Evolutionary conservation across 2,888 invertebrate species (phyloP).

Genomic region (Mesochorus sp.): DNA sequence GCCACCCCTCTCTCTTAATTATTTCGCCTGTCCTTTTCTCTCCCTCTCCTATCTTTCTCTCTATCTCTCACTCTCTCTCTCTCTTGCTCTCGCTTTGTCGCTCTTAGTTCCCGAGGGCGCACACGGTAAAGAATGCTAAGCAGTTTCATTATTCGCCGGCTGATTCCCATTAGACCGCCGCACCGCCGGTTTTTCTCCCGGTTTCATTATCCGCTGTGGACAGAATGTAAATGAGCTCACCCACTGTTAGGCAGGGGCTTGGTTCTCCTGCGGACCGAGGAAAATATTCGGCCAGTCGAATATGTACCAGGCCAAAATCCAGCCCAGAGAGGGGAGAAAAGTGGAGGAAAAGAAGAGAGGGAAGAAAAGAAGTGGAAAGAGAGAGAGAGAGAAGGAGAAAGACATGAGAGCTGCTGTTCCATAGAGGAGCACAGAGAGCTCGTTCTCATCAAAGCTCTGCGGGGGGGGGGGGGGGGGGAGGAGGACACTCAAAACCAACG

Average conservation of each 20-base stretch:
- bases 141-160: conserved; percentile 80
- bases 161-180: conserved; percentile 80
- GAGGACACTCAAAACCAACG: conserved; percentile 44
- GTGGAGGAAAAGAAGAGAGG: conserved; percentile 5
- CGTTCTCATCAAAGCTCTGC: conserved; percentile 49
- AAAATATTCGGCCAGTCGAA: conserved; percentile 68
- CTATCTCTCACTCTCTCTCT: conserved; percentile 26
- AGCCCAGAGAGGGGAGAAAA: conserved; percentile 17
- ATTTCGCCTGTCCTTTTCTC: conserved; percentile 72
- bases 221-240: conserved; percentile 79
- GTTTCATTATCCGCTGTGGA: conserved; percentile 80
- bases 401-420: background rate
- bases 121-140: conserved; percentile 79
- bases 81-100: conserved; percentile 37
- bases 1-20: conserved; percentile 73
- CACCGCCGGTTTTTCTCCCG: conserved; percentile 79
- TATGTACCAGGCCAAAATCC: conserved; percentile 52
- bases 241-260: conserved; percentile 48
- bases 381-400: background rate
- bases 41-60: conserved; percentile 19
- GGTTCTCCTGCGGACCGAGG: conserved; percentile 59
- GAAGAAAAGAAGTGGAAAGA: conserved; percentile 11
- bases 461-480: no score
- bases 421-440: conserved; percentile 9
- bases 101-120: conserved; percentile 52